Evolutionary conservation across 1,140 invertebrate genomes (phyloP).

Genomic region (Musca domestica): DNA sequence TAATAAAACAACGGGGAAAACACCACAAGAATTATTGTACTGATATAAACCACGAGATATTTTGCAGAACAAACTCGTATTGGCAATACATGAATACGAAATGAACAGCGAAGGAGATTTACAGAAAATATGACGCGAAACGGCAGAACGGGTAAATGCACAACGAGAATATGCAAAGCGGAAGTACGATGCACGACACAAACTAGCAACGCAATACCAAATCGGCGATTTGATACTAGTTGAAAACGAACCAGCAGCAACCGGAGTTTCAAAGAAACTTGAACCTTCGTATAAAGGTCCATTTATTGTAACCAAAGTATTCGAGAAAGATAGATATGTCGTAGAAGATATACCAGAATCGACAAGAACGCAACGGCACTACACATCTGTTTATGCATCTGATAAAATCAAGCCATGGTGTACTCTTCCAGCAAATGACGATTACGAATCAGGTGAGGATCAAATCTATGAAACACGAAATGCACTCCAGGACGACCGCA

Average conservation of each 20-base stretch:
- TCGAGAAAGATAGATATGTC: conserved; percentile 7
- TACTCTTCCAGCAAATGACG: not conserved
- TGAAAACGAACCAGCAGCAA: not conserved
- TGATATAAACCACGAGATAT: conserved; percentile 23
- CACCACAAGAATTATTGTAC: conserved; percentile 19
- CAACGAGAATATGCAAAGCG: not conserved
- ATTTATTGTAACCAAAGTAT: conserved; percentile 1
- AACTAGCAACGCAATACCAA: not conserved
- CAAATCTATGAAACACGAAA: no score
- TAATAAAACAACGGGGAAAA: conserved; percentile 1
- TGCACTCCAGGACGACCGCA: no score
- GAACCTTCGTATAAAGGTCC: not conserved
- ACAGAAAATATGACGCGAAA: not conserved
- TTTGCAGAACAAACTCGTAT: conserved; percentile 17
- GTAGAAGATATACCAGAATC: conserved; percentile 3
- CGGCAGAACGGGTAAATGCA: not conserved
- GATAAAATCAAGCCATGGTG: conserved; percentile 6
- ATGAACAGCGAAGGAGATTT: not conserved
- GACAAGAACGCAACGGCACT: conserved; percentile 1
- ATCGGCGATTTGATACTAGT: not conserved
- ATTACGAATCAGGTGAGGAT: not conserved
- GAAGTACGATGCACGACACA: not conserved
- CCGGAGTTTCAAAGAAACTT: not conserved
- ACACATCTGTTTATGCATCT: not conserved
- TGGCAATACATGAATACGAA: not conserved